Evolutionary conservation across 2,113 vertebrate species (phyloP).

Genomic region (Apodemus speciosus): DNA sequence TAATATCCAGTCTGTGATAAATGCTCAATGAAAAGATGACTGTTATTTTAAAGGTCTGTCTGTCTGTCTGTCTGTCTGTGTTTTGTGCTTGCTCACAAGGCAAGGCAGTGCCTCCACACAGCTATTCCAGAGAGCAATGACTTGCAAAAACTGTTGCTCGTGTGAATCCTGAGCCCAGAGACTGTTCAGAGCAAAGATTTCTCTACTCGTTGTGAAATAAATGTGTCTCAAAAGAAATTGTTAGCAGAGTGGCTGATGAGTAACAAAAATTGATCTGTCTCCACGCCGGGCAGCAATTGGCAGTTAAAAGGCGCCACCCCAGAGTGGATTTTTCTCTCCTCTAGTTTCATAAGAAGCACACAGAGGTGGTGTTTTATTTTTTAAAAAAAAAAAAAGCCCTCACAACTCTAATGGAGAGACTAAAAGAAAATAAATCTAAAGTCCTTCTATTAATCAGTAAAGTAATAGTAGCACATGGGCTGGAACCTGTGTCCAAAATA

Average conservation of each 20-base stretch:
- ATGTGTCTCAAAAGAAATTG: slow-evolving; percentile 48
- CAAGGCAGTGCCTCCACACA: neutral
- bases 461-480: neutral
- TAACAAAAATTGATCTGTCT: slow-evolving; percentile 68
- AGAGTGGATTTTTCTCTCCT: slow-evolving; percentile 21
- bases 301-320: slow-evolving; percentile 57
- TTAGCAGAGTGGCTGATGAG: slow-evolving; percentile 70
- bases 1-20: neutral
- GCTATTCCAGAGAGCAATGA: slow-evolving; percentile 33
- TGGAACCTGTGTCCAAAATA: neutral
- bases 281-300: slow-evolving; percentile 44
- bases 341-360: neutral
- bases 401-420: slow-evolving; percentile 23
- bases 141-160: slow-evolving; percentile 61
- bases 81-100: neutral
- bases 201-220: slow-evolving; percentile 60
- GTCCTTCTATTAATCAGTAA: neutral
- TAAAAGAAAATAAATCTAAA: neutral
- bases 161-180: neutral
- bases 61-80: no score
- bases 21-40: neutral
- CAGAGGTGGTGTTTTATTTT: neutral
- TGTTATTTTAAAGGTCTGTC: neutral
- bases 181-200: slow-evolving; percentile 69
- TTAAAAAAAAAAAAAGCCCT: neutral